Conservation (phyloP, 1,140 invertebrate species). For the Polypedilum vanderplanki region DNA sequence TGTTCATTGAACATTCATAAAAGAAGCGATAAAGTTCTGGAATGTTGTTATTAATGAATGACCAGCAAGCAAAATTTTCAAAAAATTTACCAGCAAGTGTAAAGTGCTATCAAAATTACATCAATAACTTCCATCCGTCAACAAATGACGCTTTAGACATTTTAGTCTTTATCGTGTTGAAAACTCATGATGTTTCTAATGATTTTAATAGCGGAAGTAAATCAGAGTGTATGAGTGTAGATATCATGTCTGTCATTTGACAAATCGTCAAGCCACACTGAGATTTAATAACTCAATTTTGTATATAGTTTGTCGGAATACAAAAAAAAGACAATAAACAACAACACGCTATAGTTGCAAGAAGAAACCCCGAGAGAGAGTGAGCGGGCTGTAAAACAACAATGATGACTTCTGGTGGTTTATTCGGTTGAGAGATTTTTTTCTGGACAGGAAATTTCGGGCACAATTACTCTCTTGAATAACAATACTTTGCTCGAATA, state of each 20-base stretch:
- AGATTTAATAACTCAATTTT: slow-evolving; percentile 24
- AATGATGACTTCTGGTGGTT: slow-evolving; percentile 21
- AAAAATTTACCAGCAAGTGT: too few relatives aligned
- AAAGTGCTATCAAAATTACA: background rate
- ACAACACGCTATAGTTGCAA: background rate
- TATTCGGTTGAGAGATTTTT: slow-evolving; percentile 19
- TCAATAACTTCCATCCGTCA: background rate
- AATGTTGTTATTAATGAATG: too few relatives aligned
- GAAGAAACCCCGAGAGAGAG: background rate
- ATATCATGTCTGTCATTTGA: background rate
- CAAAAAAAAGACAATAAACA: background rate
- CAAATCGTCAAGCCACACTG: background rate
- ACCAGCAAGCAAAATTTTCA: too few relatives aligned
- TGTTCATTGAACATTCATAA: background rate
- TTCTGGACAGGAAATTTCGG: slow-evolving; percentile 21
- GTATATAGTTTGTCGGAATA: background rate
- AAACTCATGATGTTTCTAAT: too few relatives aligned
- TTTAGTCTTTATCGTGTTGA: background rate
- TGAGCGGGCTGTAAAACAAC: background rate
- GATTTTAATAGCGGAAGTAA: too few relatives aligned
- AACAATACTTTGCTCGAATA: background rate
- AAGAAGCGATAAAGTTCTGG: too few relatives aligned
- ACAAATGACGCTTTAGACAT: background rate
- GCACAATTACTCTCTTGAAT: background rate
- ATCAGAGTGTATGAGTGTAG: too few relatives aligned